Base-by-base conservation (phyloP, 2,113 vertebrate genomes). In the Anas platyrhynchos region DNA sequence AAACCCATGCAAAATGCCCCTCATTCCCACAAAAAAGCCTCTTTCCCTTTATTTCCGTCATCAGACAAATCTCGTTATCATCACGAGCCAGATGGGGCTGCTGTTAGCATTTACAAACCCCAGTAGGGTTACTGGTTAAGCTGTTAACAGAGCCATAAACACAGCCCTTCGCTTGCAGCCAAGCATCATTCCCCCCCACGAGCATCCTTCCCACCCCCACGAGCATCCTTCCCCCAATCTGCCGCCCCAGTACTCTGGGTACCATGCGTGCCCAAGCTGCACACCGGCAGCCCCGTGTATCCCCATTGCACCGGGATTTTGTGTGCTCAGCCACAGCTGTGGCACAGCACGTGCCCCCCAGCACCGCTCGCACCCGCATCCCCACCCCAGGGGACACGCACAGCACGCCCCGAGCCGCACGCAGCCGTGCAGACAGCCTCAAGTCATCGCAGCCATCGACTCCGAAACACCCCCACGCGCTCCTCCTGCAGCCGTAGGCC, bases 221-320 rank as follows among this genome's bases (percentile, higher is more conserved):
- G 27, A 5, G 16, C 48, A 25, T 50, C 48, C 2, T 50, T 41
- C 14, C 34, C 29, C 15, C 6, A 2, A 7, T 8, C 34, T 9
- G 4, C 27, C 14, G 6, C 22, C 59, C 25, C 26, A 15, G 14
- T 29, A 26, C 26, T 34, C 59, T 5, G 1, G 38, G 54, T 1
- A 3, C 20, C n/a, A 5, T n/a, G 7, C 31, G 1, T 9, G 0
- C 34, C 50, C 11, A 0, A 5, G 36, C 63, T 80, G 11, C 4
- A 52, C 56, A 7, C 21, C 86, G 2, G 10, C 81, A 58, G 17
- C 34, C 27, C n/a, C 68, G 0, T 3, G 1, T 2, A 1, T 0
- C 32, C 73, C 73, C 61, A 7, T 2, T 29, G 8, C 9, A 7
- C 23, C 55, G 3, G 3, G 17, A 29, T 41, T 6, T 3, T 4